Evolutionary conservation across 2,888 invertebrate species (phyloP).

Genomic region (Perizoma flavofasciatum): DNA sequence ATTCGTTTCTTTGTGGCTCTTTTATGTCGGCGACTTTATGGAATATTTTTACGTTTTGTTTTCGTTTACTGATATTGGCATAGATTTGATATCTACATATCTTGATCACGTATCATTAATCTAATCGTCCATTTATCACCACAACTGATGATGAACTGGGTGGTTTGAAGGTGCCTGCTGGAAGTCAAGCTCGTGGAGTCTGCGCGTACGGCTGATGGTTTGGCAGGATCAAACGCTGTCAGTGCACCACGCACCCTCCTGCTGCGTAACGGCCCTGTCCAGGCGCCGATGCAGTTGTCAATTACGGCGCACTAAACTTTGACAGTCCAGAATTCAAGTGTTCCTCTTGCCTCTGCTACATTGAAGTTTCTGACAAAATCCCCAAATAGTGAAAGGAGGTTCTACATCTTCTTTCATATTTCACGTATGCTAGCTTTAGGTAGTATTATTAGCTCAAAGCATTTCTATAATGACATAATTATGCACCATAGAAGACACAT

Average conservation of each 20-base stretch:
- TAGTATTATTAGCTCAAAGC: slow-evolving; percentile 22
- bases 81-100: not conserved
- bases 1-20: slow-evolving; percentile 59
- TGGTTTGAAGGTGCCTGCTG: slow-evolving; percentile 35
- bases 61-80: slow-evolving; percentile 14
- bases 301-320: slow-evolving; percentile 40
- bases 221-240: slow-evolving; percentile 58
- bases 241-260: slow-evolving; percentile 64
- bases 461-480: slow-evolving; percentile 14
- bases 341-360: not conserved
- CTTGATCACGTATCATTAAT: slow-evolving; percentile 24
- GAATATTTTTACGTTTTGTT: slow-evolving; percentile 44
- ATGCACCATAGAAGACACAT: slow-evolving; percentile 22
- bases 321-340: slow-evolving; percentile 1
- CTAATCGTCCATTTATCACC: slow-evolving; percentile 28
- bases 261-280: slow-evolving; percentile 60
- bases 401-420: slow-evolving; percentile 4
- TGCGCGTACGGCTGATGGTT: slow-evolving; percentile 55
- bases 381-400: not conserved
- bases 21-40: slow-evolving; percentile 42
- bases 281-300: slow-evolving; percentile 65
- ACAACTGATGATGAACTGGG: slow-evolving; percentile 29
- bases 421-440: slow-evolving; percentile 7
- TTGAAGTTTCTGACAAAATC: not conserved
- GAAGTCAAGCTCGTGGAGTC: slow-evolving; percentile 51